Conservation (phyloP, 2,797 vertebrate species). For the Cichlasoma orientale region DNA sequence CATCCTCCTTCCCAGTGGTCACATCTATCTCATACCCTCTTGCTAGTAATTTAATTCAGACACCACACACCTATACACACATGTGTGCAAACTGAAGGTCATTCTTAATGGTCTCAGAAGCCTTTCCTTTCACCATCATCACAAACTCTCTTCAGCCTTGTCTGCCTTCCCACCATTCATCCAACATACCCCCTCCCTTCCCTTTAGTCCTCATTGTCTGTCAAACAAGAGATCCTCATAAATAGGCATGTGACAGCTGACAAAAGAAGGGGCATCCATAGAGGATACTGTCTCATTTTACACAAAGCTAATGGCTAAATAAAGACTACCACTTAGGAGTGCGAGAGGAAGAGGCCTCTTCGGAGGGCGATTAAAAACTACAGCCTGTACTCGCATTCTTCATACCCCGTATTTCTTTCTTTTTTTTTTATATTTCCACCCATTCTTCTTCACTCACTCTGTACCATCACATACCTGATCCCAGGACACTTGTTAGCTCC, state of each 20-base stretch:
- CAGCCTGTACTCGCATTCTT: slow-evolving; percentile 17
- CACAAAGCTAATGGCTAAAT: slow-evolving; percentile 78
- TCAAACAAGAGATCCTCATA: slow-evolving; percentile 72
- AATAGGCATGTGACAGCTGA: slow-evolving; percentile 74
- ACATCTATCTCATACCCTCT: slow-evolving; percentile 52
- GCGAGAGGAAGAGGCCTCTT: slow-evolving; percentile 40
- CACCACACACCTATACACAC: not conserved
- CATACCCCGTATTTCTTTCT: slow-evolving; percentile 18
- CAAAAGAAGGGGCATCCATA: slow-evolving; percentile 65
- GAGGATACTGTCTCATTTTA: slow-evolving; percentile 68
- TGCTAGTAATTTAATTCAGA: slow-evolving; percentile 45
- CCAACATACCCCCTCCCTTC: slow-evolving; percentile 4
- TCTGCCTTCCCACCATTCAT: slow-evolving; percentile 54
- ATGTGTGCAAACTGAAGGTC: slow-evolving; percentile 55
- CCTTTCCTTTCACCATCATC: slow-evolving; percentile 56
- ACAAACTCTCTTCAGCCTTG: slow-evolving; percentile 53
- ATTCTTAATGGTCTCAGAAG: slow-evolving; percentile 60
- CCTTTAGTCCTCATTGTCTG: slow-evolving; percentile 56
- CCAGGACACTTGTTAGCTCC: slow-evolving; percentile 47
- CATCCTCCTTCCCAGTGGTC: slow-evolving; percentile 23
- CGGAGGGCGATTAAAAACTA: slow-evolving; percentile 41
- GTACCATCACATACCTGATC: slow-evolving; percentile 40
- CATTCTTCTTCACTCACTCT: slow-evolving; percentile 2
- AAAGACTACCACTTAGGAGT: slow-evolving; percentile 67
- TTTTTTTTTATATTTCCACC: slow-evolving; percentile 30